Evolutionary conservation across 1,140 invertebrate species (phyloP).

Genomic region (Catajapyx aquilonaris): DNA sequence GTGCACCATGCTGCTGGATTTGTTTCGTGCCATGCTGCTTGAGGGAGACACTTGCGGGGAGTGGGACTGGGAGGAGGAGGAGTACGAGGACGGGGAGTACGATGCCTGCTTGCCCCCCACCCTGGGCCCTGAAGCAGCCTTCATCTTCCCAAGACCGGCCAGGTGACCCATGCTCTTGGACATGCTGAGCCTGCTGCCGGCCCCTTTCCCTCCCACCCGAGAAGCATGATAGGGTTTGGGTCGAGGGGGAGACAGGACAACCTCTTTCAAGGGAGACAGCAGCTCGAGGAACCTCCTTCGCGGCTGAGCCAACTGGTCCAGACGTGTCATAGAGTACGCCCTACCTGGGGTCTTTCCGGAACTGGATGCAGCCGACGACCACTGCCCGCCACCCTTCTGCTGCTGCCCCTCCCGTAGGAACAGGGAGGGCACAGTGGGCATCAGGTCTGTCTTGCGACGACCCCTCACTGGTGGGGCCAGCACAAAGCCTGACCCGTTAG

Average conservation of each 20-base stretch:
- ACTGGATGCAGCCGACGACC: slow-evolving; percentile 25
- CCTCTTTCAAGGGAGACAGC: slow-evolving; percentile 14
- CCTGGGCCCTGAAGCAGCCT: too few species aligned
- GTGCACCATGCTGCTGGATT: too few species aligned
- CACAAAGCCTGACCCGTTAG: too few species aligned
- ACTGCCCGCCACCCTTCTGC: slow-evolving; percentile 29
- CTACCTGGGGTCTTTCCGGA: slow-evolving; percentile 35
- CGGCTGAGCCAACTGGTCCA: slow-evolving; percentile 62
- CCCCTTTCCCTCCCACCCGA: slow-evolving; percentile 36
- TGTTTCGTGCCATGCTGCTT: too few species aligned
- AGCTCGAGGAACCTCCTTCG: slow-evolving; percentile 27
- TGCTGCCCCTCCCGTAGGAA: too few species aligned
- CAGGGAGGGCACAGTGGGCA: slow-evolving; percentile 68
- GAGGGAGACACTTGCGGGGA: too few species aligned
- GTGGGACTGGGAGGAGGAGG: too few species aligned
- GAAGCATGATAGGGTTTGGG: slow-evolving; percentile 16
- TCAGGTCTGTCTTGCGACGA: slow-evolving; percentile 66
- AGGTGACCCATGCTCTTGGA: slow-evolving; percentile 25
- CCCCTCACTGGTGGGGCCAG: neutral
- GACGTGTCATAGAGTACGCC: slow-evolving; percentile 74
- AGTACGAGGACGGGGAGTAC: too few species aligned
- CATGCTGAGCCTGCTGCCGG: too few species aligned
- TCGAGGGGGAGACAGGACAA: slow-evolving; percentile 11
- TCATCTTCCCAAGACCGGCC: too few species aligned
- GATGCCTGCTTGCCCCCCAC: too few species aligned